Evolutionary conservation across 2,113 vertebrate species (phyloP).

Genomic region (Anguilla rostrata): DNA sequence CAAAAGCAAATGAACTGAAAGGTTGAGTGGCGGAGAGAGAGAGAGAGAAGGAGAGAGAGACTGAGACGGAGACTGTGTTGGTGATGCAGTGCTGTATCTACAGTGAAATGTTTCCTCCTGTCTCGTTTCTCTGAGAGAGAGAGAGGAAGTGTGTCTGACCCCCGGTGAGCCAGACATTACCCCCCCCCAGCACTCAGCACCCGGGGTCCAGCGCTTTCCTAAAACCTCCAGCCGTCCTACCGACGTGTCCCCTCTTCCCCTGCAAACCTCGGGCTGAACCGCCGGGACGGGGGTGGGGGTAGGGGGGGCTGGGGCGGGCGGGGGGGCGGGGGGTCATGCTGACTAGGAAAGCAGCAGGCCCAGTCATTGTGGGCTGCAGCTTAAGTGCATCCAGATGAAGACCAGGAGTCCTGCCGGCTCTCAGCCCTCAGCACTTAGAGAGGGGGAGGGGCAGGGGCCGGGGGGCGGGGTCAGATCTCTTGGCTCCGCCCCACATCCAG

Average conservation of each 20-base stretch:
- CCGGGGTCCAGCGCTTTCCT: conserved; percentile 33
- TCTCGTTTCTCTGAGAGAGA: too few relatives aligned
- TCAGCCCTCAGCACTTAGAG: conserved; percentile 26
- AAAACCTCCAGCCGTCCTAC: not conserved
- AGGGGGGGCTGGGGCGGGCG: conserved; percentile 9
- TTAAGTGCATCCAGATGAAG: conserved; percentile 63
- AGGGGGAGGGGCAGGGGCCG: conserved; percentile 36
- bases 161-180: not conserved
- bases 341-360: conserved; percentile 56
- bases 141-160: too few relatives aligned
- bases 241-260: not conserved
- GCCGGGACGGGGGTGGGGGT: conserved; percentile 20
- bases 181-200: conserved; percentile 32
- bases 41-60: too few relatives aligned
- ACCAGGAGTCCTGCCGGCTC: conserved; percentile 19
- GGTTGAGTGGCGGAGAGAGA: too few relatives aligned
- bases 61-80: too few relatives aligned
- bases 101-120: too few relatives aligned
- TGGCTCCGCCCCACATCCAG: conserved; percentile 25
- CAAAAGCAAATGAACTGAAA: too few relatives aligned
- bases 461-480: conserved; percentile 39
- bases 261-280: conserved; percentile 8
- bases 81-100: too few relatives aligned
- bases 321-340: conserved; percentile 33
- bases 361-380: conserved; percentile 29